Evolutionary conservation across 2,888 invertebrate species (phyloP).

Genomic region (Meandrusa payeni): DNA sequence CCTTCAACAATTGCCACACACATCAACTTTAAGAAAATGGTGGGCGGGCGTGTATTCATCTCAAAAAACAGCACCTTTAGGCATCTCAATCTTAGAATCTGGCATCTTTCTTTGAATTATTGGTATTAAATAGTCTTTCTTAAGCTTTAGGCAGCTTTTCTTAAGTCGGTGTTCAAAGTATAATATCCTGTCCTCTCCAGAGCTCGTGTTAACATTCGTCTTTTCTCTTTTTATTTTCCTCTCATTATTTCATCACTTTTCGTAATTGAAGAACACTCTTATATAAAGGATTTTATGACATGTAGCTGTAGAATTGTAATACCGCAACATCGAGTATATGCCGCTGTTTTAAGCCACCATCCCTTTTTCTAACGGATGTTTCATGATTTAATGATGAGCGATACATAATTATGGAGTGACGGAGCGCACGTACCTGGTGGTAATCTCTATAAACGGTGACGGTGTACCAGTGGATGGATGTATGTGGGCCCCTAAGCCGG

Average conservation of each 20-base stretch:
- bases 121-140: neutral
- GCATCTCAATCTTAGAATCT: neutral
- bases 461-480: slow-evolving; percentile 36
- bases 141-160: slow-evolving; percentile 1
- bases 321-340: slow-evolving; percentile 37
- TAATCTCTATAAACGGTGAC: slow-evolving; percentile 39
- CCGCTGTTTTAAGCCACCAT: too few species aligned
- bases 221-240: slow-evolving; percentile 31
- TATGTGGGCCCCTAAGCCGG: slow-evolving; percentile 47
- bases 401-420: slow-evolving; percentile 5
- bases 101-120: too few species aligned
- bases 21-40: slow-evolving; percentile 7
- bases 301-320: slow-evolving; percentile 34
- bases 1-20: too few species aligned
- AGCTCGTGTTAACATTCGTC: too few species aligned
- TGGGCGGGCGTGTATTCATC: slow-evolving; percentile 1
- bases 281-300: slow-evolving; percentile 47
- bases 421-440: slow-evolving; percentile 40
- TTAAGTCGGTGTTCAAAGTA: neutral
- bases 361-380: too few species aligned
- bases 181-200: neutral
- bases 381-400: slow-evolving; percentile 16
- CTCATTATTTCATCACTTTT: slow-evolving; percentile 34
- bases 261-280: slow-evolving; percentile 42
- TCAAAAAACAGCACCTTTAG: neutral